A percentile compares a stretch with the other conserved stretches of the same genome.
Evolutionary conservation across 1,140 invertebrate species (phyloP).

Genomic region (Micrasema minimum): DNA sequence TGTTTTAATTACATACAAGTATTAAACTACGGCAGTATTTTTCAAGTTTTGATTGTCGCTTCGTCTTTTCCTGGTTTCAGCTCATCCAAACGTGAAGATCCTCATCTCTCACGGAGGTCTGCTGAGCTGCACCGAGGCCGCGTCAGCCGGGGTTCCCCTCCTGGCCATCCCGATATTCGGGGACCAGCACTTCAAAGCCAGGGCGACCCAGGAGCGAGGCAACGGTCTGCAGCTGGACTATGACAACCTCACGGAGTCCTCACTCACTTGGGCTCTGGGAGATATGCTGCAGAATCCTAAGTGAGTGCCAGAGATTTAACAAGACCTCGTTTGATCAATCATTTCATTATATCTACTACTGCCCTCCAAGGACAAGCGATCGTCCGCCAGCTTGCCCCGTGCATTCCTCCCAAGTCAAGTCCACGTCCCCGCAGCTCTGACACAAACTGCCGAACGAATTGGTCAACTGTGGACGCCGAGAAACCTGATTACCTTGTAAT

Average conservation of each 20-base stretch:
- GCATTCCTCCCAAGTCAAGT: no score
- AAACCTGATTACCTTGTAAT: no score
- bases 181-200: constrained; percentile 64
- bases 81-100: constrained; percentile 59
- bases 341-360: not conserved
- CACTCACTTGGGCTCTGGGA: constrained; percentile 31
- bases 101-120: constrained; percentile 71
- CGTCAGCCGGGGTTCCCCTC: constrained; percentile 56
- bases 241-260: constrained; percentile 44
- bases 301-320: constrained; percentile 25
- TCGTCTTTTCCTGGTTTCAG: no score
- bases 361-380: not conserved
- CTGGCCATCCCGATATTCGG: constrained; percentile 58
- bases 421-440: not conserved
- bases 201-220: constrained; percentile 56
- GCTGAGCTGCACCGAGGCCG: constrained; percentile 62
- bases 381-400: no score
- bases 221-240: constrained; percentile 54
- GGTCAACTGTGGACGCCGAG: not conserved
- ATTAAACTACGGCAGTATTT: no score
- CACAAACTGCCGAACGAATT: not conserved
- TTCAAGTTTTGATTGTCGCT: no score
- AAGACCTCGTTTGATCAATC: not conserved
- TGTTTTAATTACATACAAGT: no score
- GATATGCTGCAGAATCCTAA: constrained; percentile 37